Evolutionary conservation across 2,113 vertebrate genomes (phyloP), one percentile per base, ranked within the genome.

Genomic region (Dolichallabes microphthalmus): DNA sequence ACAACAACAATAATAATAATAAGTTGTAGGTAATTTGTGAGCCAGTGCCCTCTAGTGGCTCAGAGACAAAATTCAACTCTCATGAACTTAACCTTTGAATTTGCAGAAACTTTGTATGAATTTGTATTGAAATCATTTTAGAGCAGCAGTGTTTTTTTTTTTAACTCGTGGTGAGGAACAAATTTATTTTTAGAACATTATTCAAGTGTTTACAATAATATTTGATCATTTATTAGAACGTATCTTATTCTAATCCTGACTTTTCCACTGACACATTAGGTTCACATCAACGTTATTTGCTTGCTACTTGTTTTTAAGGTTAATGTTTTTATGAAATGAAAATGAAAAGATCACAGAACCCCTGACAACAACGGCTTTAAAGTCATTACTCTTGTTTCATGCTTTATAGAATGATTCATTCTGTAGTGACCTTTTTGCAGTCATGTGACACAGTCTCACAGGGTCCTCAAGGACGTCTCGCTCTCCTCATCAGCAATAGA

Each of bases 401-500:
- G 5, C 73, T 76, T 53, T 14, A 27, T n/a, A 50, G 2, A 13
- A 8, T 25, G 50, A 50, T 52, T n/a, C 12, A 55, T 77, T 57
- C 14, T 19, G 74, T 2, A 77, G n/a, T 77, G 53, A 53, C 25
- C 39, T 22, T 15, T n/a, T 53, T 27, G 25, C 25, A 7, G 45
- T 50, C 71, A n/a, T 50, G 71, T 73, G 20, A 22, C 4, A 11
- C 50, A 14, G 71, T 76, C 73, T 75, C 22, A 74, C 73, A 53
- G 50, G 14, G 22, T 53, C 73, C 53, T 55, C 9, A 32, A 30
- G 75, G 53, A 57, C 27, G 27, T 77, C 3, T 77, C 15, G 17
- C 52, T 77, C 52, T 57, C 92, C 83, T 97, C 97, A 0, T 95
- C 89, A 0, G 90, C 92, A 55, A 98, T 85, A 2, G 96, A 96